Evolutionary conservation across 35 echinoderm and acorn worm species (phyloP).

Genomic region (Strongylocentrotus purpuratus): DNA sequence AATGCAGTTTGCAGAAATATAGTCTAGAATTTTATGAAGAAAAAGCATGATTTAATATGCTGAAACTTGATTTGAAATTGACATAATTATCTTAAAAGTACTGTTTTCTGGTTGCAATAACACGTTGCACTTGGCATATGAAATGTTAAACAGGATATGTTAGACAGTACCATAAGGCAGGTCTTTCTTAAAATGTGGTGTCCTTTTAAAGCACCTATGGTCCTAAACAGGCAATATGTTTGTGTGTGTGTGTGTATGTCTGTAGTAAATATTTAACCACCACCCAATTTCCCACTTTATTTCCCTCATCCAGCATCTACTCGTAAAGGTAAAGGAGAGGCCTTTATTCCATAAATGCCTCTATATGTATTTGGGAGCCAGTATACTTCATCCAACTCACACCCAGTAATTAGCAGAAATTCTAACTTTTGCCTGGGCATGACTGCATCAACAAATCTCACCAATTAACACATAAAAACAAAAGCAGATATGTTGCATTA

Average conservation of each 20-base stretch:
- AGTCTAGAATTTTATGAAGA: too few relatives aligned
- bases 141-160: too few relatives aligned
- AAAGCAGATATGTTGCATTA: too few relatives aligned
- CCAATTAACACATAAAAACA: not conserved
- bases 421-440: conserved; percentile 29
- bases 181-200: too few relatives aligned
- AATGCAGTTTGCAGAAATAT: too few relatives aligned
- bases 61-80: too few relatives aligned
- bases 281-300: conserved; percentile 39
- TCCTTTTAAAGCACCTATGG: too few relatives aligned
- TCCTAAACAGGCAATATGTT: not conserved
- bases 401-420: conserved; percentile 17
- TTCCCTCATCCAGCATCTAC: conserved; percentile 35
- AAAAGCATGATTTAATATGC: too few relatives aligned
- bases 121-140: too few relatives aligned
- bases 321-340: conserved; percentile 46
- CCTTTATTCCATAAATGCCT: conserved; percentile 42
- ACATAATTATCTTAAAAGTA: too few relatives aligned
- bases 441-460: not conserved
- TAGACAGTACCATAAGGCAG: too few relatives aligned
- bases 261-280: conserved; percentile 1
- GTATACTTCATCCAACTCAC: conserved; percentile 20
- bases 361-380: not conserved
- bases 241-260: not conserved
- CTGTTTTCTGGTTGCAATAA: too few relatives aligned